phyloP scores from a whole-genome alignment of 2,113 vertebrate genomes.

The Leucoraja erinaceus region DNA sequence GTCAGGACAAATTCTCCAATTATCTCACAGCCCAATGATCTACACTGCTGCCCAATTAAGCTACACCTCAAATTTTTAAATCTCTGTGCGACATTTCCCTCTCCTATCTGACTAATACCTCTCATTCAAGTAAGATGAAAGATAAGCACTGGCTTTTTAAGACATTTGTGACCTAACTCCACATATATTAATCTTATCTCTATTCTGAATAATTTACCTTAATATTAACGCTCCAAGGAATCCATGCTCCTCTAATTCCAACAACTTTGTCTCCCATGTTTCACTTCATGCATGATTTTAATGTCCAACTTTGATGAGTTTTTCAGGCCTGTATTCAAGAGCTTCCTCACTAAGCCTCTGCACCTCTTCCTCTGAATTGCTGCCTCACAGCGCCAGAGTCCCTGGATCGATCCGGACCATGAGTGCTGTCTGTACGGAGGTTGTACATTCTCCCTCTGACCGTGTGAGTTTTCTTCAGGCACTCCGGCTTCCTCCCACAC shows the following conservation, averaged over 20 bases:
- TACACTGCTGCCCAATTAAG: neutral
- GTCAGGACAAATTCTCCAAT: neutral
- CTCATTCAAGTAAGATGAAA: neutral
- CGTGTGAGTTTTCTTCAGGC: too few relatives aligned
- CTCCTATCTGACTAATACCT: neutral
- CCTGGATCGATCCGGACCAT: too few relatives aligned
- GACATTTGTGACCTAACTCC: too few relatives aligned
- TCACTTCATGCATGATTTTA: neutral
- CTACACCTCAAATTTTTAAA: neutral
- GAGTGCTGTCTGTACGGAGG: too few relatives aligned
- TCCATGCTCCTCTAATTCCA: neutral
- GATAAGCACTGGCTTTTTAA: too few relatives aligned
- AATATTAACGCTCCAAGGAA: too few relatives aligned
- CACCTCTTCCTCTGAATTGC: neutral
- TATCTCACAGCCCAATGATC: neutral
- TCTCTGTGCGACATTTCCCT: neutral
- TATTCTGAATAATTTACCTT: too few relatives aligned
- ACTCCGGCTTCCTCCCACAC: too few relatives aligned
- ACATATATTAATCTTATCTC: too few relatives aligned
- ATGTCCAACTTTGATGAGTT: neutral
- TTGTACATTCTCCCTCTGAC: too few relatives aligned
- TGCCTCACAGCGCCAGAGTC: too few relatives aligned
- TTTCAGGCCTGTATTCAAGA: neutral
- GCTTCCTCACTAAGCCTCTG: neutral
- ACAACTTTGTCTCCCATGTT: neutral